These are phyloP conservation scores for Erebia aethiops DNA, from an alignment of 2,888 invertebrate genomes.

Conservation along the genomic window DNA sequence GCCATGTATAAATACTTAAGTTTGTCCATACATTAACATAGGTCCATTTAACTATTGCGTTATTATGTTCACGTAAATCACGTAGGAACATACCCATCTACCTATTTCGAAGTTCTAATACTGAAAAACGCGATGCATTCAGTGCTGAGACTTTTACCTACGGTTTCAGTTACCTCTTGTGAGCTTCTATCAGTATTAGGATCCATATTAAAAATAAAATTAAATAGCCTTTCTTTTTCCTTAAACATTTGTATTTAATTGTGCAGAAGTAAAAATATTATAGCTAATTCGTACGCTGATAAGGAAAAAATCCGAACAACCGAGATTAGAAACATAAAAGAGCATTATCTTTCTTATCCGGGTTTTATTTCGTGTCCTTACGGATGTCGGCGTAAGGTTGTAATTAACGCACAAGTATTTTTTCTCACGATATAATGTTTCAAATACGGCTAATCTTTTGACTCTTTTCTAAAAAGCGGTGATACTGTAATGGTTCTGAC, in stretches of 20 bases:
- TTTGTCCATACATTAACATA: too few relatives aligned
- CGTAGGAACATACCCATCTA: too few relatives aligned
- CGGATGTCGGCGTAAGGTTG: constrained; percentile 21
- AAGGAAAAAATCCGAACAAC: constrained; percentile 26
- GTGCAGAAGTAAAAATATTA: constrained; percentile 12
- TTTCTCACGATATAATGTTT: not conserved
- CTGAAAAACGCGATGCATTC: too few relatives aligned
- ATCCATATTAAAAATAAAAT: not conserved
- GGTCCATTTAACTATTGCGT: too few relatives aligned
- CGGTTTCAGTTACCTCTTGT: too few relatives aligned
- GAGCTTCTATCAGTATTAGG: too few relatives aligned
- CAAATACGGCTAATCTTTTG: not conserved
- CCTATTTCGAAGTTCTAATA: too few relatives aligned
- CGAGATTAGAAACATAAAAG: constrained; percentile 18
- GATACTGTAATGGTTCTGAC: too few relatives aligned
- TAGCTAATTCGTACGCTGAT: constrained; percentile 18
- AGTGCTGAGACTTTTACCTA: too few relatives aligned
- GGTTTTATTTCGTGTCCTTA: constrained; percentile 22
- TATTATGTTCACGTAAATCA: too few relatives aligned
- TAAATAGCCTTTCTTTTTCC: not conserved
- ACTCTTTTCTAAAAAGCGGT: too few relatives aligned
- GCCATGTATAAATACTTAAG: too few relatives aligned
- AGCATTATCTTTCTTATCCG: constrained; percentile 40
- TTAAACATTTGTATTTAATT: constrained; percentile 3
- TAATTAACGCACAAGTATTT: constrained; percentile 8